A percentile compares a stretch with the other conserved stretches of the same genome.
phyloP scores from a whole-genome alignment of 2,797 vertebrate species.

The Chiroxiphia lanceolata region DNA sequence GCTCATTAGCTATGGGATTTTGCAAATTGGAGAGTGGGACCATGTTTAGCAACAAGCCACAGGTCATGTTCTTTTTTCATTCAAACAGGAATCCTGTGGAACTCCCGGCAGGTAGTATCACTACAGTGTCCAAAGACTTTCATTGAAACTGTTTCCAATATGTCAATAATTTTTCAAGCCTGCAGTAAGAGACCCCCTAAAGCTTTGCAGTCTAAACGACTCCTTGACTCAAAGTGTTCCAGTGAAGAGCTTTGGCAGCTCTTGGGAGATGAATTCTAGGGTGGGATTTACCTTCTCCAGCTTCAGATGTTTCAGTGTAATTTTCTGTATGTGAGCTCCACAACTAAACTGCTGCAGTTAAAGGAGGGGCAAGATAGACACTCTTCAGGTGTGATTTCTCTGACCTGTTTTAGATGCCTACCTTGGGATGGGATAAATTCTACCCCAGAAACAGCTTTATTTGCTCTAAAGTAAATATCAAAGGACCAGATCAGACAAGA shows the following conservation, averaged over 20 bases:
- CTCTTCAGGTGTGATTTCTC: not conserved
- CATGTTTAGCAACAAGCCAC: not conserved
- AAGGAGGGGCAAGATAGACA: not conserved
- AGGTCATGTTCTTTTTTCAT: not conserved
- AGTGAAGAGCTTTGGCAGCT: not conserved
- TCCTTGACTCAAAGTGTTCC: not conserved
- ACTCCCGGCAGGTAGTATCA: not conserved
- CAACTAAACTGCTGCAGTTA: not conserved
- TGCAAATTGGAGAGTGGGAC: not conserved
- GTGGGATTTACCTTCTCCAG: not conserved
- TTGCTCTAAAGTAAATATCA: constrained; percentile 29
- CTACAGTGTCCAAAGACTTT: not conserved
- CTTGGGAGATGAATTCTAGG: not conserved
- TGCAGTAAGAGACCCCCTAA: not conserved
- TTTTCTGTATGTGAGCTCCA: not conserved
- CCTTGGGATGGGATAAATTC: not conserved
- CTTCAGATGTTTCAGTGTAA: not conserved
- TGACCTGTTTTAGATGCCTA: constrained; percentile 10
- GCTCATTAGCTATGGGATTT: not conserved
- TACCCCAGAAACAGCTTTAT: not conserved
- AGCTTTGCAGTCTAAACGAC: constrained; percentile 43
- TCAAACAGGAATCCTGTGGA: not conserved
- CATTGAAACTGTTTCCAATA: not conserved
- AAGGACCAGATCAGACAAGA: not conserved
- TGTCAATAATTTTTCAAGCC: constrained; percentile 2